phyloP scores from a whole-genome alignment of 2,888 invertebrate genomes.

The Watsonalla cultraria region DNA sequence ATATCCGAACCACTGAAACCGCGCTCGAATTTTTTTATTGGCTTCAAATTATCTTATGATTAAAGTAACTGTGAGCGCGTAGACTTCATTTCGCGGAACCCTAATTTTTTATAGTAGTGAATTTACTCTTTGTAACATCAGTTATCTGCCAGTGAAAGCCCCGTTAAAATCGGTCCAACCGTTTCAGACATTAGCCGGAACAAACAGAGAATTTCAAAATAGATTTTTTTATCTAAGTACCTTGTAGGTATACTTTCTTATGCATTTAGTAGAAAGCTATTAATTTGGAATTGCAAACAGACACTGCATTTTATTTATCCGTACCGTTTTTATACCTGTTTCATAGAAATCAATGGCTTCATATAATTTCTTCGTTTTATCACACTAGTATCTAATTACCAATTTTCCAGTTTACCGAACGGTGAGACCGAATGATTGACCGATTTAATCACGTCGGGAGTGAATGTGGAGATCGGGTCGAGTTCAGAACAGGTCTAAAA shows the following conservation, averaged over 20 bases:
- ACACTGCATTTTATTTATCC: no score
- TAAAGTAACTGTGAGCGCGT: neutral
- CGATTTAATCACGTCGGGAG: conserved; percentile 64
- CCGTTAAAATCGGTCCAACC: no score
- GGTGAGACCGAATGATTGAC: conserved; percentile 71
- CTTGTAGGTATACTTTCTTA: no score
- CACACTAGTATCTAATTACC: conserved; percentile 69
- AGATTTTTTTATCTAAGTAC: no score
- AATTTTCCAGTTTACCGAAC: conserved; percentile 75
- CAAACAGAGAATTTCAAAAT: no score
- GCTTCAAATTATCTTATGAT: conserved; percentile 4
- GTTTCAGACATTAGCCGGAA: no score
- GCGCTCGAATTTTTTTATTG: conserved; percentile 1
- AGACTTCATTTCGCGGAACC: neutral
- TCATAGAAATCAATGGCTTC: no score
- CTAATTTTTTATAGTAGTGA: neutral
- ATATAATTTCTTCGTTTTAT: conserved; percentile 48
- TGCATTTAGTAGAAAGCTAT: no score
- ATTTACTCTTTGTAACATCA: neutral
- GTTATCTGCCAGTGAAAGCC: neutral
- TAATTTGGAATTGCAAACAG: no score
- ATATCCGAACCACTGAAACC: conserved; percentile 5
- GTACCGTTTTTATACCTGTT: no score
- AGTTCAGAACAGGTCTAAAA: conserved; percentile 25
- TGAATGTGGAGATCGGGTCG: conserved; percentile 48